Conservation (phyloP, 2,888 invertebrate genomes). For the Rotaria magnacalcarata region DNA sequence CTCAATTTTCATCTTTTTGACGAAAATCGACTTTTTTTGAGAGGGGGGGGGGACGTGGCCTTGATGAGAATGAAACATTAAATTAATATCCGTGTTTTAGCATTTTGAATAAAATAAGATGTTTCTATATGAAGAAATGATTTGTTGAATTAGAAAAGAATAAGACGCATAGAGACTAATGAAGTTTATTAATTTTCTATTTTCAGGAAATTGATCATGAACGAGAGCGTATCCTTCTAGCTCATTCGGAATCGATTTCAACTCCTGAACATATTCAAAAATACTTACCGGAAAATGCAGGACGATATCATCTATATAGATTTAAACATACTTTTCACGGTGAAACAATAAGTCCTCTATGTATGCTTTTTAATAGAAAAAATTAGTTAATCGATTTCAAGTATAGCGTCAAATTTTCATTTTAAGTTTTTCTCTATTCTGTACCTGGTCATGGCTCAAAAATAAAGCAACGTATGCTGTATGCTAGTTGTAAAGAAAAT, state of each 20-base stretch:
- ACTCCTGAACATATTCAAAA: conserved; percentile 21
- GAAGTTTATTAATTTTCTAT: background rate
- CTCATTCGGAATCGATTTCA: conserved; percentile 34
- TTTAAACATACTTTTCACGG: conserved; percentile 83
- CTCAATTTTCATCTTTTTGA: too few species aligned
- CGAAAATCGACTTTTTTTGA: too few species aligned
- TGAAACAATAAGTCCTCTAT: background rate
- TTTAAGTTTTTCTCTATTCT: conserved; percentile 88
- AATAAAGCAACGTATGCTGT: conserved; percentile 95
- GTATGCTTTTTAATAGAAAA: background rate
- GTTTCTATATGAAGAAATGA: too few species aligned
- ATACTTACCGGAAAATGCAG: conserved; percentile 75
- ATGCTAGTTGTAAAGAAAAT: conserved; percentile 87
- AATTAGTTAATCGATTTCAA: background rate
- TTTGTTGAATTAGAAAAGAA: too few species aligned
- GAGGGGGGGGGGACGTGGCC: too few species aligned
- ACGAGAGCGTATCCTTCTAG: conserved; percentile 9
- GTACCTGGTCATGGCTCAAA: conserved; percentile 94
- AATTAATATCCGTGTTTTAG: too few species aligned
- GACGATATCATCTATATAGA: conserved; percentile 82
- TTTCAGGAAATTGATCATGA: conserved; percentile 3
- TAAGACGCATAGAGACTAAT: too few species aligned
- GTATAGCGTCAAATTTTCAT: conserved; percentile 10
- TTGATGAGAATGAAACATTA: too few species aligned
- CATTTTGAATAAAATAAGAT: too few species aligned